A percentile compares a stretch with the other conserved stretches of the same genome.
These are phyloP conservation scores for Leptodactylus fuscus DNA, from an alignment of 2,113 vertebrate genomes.

Conservation along the genomic window DNA sequence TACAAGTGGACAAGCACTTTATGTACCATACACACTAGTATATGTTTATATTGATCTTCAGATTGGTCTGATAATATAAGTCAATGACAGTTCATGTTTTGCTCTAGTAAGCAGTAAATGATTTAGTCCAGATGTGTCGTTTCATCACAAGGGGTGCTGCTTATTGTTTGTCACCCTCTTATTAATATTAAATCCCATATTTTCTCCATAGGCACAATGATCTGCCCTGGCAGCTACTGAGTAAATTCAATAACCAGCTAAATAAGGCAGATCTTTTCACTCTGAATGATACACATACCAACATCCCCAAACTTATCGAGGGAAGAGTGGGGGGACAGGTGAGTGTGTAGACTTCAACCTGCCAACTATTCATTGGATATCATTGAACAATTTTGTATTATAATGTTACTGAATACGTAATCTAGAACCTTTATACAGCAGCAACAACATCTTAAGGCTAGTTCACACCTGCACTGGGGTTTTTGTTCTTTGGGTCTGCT, in stretches of 20 bases:
- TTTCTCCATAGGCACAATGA: constrained; percentile 86
- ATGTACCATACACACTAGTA: too few species aligned
- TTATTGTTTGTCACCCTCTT: too few species aligned
- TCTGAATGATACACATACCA: constrained; percentile 85
- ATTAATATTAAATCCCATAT: neutral
- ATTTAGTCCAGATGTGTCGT: too few species aligned
- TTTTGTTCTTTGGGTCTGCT: too few species aligned
- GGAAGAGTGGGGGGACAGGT: constrained; percentile 92
- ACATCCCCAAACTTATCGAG: constrained; percentile 84
- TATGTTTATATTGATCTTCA: too few species aligned
- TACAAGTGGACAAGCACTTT: too few species aligned
- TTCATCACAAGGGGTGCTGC: too few species aligned
- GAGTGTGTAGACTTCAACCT: constrained; percentile 17
- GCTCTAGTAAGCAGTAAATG: too few species aligned
- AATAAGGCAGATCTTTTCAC: constrained; percentile 74
- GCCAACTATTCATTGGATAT: neutral
- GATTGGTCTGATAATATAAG: too few species aligned
- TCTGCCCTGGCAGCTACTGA: constrained; percentile 88
- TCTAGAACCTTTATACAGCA: neutral
- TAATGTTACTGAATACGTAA: neutral
- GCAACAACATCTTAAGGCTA: too few species aligned
- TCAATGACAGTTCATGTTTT: too few species aligned
- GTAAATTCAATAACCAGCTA: constrained; percentile 82
- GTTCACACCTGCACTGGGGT: too few species aligned
- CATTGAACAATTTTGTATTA: neutral